Base-by-base conservation (phyloP, 1,140 invertebrate species). In the Pollicipes pollicipes region DNA sequence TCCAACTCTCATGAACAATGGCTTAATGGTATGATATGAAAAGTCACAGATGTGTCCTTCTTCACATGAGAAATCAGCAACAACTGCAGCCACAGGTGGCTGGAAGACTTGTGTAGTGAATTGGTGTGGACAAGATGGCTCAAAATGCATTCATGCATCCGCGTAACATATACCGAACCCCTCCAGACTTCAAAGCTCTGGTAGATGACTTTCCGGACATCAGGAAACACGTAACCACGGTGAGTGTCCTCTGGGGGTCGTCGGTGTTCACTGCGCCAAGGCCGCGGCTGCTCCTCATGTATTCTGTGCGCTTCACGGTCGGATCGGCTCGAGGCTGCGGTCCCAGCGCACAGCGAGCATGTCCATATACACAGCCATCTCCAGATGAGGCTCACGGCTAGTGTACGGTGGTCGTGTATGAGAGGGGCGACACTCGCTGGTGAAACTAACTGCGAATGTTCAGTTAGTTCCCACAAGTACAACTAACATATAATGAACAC, bases 321-420 rank as follows among this genome's bases (percentile, higher is more conserved):
- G 27, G 30, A 63, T 27, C 68, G 37, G 68, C 16, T 30, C 16
- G 26, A 17, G 27, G 27, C 21, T 27, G 29, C 28, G 30, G 28
- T 70, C 26, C 32, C 6, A 30, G 26, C 29, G 30, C 16, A 68
- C 8, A 70, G 3, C 29, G 16, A 31, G 29, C 30, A 32, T 70
- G 66, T 32, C 30, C 37, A 68, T 70, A 70, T 67, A 70, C 35
- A 68, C 66, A 67, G n/a, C 30, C 35, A 67, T 70, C 30, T 67
- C 69, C 29, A 70, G 63, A 6, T 64, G n/a, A 13, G 24, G n/a
- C 3, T 24, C 21, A 3, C 63, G 3, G 24, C 21, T 13, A 64
- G 63, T 21, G 4, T 26, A 64, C 8, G 63, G 24, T 8, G 24
- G 6, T 26, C n/a, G 6, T 64, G 21, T 26, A 26, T 64, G 63